A percentile compares a stretch with the other conserved stretches of the same genome.
Conservation (phyloP, 2,888 invertebrate genomes). For the Panorpa germanica region DNA sequence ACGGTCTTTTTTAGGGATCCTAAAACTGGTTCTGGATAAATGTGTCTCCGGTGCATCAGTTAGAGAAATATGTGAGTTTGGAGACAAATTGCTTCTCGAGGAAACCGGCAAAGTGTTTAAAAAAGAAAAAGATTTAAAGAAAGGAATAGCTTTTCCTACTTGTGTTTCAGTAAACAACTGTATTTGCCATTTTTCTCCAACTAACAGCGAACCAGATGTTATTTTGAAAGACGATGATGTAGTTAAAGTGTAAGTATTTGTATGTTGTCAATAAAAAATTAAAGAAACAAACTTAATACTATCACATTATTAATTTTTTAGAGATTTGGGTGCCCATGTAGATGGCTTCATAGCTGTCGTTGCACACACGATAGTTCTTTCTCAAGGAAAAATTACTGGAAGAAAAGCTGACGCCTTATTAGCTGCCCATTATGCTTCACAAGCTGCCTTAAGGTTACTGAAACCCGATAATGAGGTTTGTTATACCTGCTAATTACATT, state of each 20-base stretch:
- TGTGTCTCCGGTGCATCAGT: slow-evolving; percentile 79
- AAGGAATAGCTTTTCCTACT: slow-evolving; percentile 97
- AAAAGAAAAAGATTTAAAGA: slow-evolving; percentile 94
- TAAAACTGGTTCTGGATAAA: slow-evolving; percentile 74
- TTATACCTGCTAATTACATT: slow-evolving; percentile 9
- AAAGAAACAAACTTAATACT: slow-evolving; percentile 2
- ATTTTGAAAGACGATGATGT: slow-evolving; percentile 79
- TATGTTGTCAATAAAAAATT: slow-evolving; percentile 6
- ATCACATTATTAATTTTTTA: slow-evolving; percentile 22
- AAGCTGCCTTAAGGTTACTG: slow-evolving; percentile 83
- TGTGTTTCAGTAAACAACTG: slow-evolving; percentile 98
- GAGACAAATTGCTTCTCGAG: slow-evolving; percentile 71
- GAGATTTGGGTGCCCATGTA: slow-evolving; percentile 94
- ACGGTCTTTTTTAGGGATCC: slow-evolving; percentile 48
- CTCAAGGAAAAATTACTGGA: slow-evolving; percentile 60
- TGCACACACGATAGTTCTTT: slow-evolving; percentile 83
- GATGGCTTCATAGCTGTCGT: slow-evolving; percentile 98
- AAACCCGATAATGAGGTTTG: slow-evolving; percentile 77
- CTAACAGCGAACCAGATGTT: slow-evolving; percentile 79
- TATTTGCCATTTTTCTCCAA: slow-evolving; percentile 96
- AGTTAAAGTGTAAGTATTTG: slow-evolving; percentile 81
- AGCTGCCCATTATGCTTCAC: slow-evolving; percentile 89
- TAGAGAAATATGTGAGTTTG: slow-evolving; percentile 78
- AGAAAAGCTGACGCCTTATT: slow-evolving; percentile 85
- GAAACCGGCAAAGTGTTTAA: slow-evolving; percentile 95